Evolutionary conservation across 2,797 vertebrate species (phyloP), one percentile per base, ranked within the genome.

Genomic region (Leuciscus waleckii): DNA sequence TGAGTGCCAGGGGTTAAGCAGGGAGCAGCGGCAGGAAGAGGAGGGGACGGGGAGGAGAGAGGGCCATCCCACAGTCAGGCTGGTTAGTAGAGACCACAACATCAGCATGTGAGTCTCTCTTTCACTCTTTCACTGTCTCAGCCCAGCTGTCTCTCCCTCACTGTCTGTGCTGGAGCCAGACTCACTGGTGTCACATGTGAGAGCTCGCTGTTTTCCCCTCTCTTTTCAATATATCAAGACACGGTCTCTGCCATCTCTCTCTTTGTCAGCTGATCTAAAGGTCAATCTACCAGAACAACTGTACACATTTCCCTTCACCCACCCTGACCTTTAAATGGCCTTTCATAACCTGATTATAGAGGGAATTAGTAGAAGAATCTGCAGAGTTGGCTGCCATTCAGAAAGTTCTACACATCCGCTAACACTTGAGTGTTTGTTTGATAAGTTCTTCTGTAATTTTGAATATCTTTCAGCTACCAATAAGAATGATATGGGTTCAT

Each of bases 51-150:
- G 76, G 88, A 46, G 9, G 78, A 80, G 83, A 51, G 75, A 68
- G 29, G 86, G 79, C 82, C 86, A 76, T 17, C 85, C 87, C 86
- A 82, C 56, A 29, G 84, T 87, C 39, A 80, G 79, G 43, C 73
- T 86, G 81, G 79, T 58, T 46, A 35, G 41, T 54, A 23, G 49
- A 68, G 77, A 92, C 89, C 90, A 89, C 90, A 92, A 90, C 90
- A 92, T 86, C 86, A 90, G 89, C 92, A 93, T 93, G 91, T 92
- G 93, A 93, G 91, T 78, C 84, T 61, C 87, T 7, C 88, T 84
- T 35, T 35, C 35, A 35, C 88, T 89, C 68, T 87, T 87, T 77
- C 79, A 85, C 76, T 90, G 82, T 90, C 21, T 35, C 88, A 88
- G 83, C 86, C 85, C 87, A 85, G 79, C 84, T n/a, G 88, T 63